phyloP scores from a whole-genome alignment of 2,113 vertebrate species.

The Pluvianellus socialis region DNA sequence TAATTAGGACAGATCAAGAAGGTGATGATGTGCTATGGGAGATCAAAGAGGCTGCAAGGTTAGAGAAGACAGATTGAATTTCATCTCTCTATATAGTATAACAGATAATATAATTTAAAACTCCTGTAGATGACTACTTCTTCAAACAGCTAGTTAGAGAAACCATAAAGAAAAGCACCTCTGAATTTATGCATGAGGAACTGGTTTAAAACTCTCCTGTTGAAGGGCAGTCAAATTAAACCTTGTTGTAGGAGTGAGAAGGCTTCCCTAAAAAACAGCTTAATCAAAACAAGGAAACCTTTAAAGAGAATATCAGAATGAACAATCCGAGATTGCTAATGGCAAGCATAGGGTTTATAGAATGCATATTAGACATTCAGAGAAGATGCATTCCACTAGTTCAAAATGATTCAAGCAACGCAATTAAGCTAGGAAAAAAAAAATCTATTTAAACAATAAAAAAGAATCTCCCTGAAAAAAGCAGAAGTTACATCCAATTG shows the following conservation, averaged over 20 bases:
- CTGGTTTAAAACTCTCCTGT: neutral
- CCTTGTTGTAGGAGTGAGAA: neutral
- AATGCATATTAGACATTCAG: neutral
- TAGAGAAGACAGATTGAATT: constrained; percentile 16
- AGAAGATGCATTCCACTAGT: neutral
- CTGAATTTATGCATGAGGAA: neutral
- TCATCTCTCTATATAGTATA: constrained; percentile 3
- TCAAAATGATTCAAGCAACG: neutral
- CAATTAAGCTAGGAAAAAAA: neutral
- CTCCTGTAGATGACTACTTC: neutral
- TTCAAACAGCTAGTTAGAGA: constrained; percentile 6
- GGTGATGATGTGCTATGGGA: neutral
- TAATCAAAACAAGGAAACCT: neutral
- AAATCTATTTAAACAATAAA: neutral
- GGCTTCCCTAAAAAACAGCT: neutral
- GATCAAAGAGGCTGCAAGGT: constrained; percentile 21
- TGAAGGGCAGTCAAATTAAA: neutral
- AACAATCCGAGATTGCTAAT: neutral
- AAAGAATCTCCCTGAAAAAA: neutral
- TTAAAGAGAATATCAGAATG: neutral
- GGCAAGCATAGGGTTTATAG: neutral
- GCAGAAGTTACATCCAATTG: neutral
- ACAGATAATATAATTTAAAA: constrained; percentile 21
- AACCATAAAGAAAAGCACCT: neutral
- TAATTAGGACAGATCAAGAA: constrained; percentile 39